Conservation (phyloP, 2,888 invertebrate genomes). For the Brassicogethes aeneus region DNA sequence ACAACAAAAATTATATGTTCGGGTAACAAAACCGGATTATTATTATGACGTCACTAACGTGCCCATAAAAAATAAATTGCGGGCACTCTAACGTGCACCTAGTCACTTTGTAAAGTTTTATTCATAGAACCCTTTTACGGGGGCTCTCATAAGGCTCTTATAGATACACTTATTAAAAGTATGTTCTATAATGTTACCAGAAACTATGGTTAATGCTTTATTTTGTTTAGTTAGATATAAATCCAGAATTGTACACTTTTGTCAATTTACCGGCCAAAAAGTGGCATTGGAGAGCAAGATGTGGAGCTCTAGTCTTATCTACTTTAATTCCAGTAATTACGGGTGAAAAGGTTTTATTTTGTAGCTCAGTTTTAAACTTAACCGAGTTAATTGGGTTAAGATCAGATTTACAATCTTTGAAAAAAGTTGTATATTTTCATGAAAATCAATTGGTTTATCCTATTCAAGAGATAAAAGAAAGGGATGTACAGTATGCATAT, state of each 20-base stretch:
- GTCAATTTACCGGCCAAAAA: slow-evolving; percentile 59
- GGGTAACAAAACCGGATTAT: too few species aligned
- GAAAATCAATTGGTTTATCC: slow-evolving; percentile 71
- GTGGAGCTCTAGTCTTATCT: slow-evolving; percentile 54
- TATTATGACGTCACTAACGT: too few species aligned
- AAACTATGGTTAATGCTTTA: too few species aligned
- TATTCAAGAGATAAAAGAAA: slow-evolving; percentile 51
- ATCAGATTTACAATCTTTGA: slow-evolving; percentile 48
- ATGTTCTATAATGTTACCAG: slow-evolving; percentile 1
- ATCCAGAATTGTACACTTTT: slow-evolving; percentile 33
- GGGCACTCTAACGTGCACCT: too few species aligned
- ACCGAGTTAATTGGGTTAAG: slow-evolving; percentile 60
- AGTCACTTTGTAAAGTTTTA: slow-evolving; percentile 36
- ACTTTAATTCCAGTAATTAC: slow-evolving; percentile 48
- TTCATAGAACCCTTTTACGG: slow-evolving; percentile 65
- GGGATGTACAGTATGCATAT: slow-evolving; percentile 68
- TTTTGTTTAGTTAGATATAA: too few species aligned
- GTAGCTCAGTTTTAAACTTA: slow-evolving; percentile 61
- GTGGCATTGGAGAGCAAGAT: slow-evolving; percentile 70
- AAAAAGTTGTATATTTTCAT: slow-evolving; percentile 67
- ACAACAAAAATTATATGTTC: too few species aligned
- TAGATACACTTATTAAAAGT: slow-evolving; percentile 40
- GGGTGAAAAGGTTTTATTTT: slow-evolving; percentile 50
- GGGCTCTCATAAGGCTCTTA: slow-evolving; percentile 61
- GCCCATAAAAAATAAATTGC: too few species aligned